Base-by-base conservation (phyloP, 2,797 vertebrate species). In the Anguilla pacifica region DNA sequence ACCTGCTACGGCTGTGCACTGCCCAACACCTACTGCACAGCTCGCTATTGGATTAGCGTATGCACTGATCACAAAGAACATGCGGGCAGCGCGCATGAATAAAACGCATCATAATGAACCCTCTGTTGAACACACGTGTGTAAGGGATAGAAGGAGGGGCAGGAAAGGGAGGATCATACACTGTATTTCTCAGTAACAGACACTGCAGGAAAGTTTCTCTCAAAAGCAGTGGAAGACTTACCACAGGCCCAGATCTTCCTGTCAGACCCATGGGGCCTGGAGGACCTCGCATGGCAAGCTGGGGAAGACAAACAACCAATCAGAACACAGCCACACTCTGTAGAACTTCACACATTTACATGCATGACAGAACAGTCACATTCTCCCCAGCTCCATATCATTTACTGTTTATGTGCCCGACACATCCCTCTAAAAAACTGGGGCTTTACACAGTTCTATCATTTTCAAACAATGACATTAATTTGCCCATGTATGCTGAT, bases 191-290 rank as follows among this genome's bases (percentile, higher is more conserved):
- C 46, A 25, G 46, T n/a, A 51, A 51, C 13, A 79, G 15, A 13
- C 39, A 39, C 51, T 59, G 86, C 35, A 39, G 19, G 55, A 77
- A 35, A 61, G 31, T 17, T 31, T n/a, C 55, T 51, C 55, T 83
- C 13, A 43, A 57, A 15, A 55, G 51, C n/a, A 59, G 61, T 31
- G 17, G 43, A 43, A 9, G 86, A 97, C 98, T 94, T 96, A 99
- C 99, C 98, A 99, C 97, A 92, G 99, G 98, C 84, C 99, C 99
- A 3, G 98, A 97, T 95, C 99, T 96, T 97, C 99, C 99, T 67
- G 99, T 99, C 90, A 99, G 94, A 93, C 99, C 99, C 98, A 99
- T 99, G 3, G 99, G 98, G 91, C 99, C 99, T 35, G 98, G 91
- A 7, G 98, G 96, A 87, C 99, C 99, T 93, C 98, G 96, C 97